Evolutionary conservation across 2,888 invertebrate genomes (phyloP).

Genomic region (Nasonia oneida): DNA sequence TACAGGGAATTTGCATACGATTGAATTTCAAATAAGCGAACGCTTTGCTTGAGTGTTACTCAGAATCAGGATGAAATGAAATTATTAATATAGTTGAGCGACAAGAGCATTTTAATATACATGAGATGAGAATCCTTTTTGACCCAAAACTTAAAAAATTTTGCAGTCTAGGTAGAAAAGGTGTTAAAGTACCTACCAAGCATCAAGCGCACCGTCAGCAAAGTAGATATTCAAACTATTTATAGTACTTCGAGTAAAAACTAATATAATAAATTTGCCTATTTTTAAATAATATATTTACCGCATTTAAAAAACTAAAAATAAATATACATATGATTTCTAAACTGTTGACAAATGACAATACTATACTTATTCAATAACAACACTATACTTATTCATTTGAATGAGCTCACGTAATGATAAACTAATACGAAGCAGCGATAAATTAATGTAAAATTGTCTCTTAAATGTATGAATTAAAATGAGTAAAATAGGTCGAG

Average conservation of each 20-base stretch:
- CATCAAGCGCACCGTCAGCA: slow-evolving; percentile 65
- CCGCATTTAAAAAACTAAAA: not conserved
- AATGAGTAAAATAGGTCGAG: not conserved
- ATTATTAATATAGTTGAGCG: slow-evolving; percentile 73
- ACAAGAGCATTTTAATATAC: slow-evolving; percentile 68
- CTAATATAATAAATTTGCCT: not conserved
- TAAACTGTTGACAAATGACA: too few relatives aligned
- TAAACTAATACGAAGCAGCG: too few relatives aligned
- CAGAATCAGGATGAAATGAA: slow-evolving; percentile 69
- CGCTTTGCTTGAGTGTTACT: slow-evolving; percentile 71
- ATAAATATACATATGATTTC: not conserved
- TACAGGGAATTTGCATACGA: slow-evolving; percentile 75
- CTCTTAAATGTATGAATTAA: not conserved
- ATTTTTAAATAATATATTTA: not conserved
- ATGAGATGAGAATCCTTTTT: slow-evolving; percentile 65
- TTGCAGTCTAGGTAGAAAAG: slow-evolving; percentile 64
- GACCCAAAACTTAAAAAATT: slow-evolving; percentile 69
- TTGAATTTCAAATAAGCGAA: slow-evolving; percentile 77
- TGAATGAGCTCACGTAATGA: not conserved
- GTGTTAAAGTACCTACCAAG: slow-evolving; percentile 54
- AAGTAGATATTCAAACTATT: slow-evolving; percentile 55
- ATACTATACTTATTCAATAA: not conserved
- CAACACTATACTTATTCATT: not conserved
- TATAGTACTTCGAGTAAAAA: slow-evolving; percentile 27
- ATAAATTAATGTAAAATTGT: too few relatives aligned